Evolutionary conservation across 1,140 invertebrate species (phyloP), one percentile per base, ranked within the genome.

Genomic region (Drosophila trapezifrons): DNA sequence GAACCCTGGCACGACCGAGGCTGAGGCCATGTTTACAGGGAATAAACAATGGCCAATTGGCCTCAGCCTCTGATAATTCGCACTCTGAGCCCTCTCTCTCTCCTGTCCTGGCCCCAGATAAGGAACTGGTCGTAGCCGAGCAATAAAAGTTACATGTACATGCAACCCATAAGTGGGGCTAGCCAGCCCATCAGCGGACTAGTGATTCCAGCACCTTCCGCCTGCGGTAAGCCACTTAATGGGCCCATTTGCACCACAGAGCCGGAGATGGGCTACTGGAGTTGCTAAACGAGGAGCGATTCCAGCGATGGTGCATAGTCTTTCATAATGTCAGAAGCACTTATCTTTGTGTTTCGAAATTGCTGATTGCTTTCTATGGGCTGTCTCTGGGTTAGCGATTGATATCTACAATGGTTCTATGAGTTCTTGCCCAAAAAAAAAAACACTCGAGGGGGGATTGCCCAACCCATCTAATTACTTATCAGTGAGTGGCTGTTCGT

Each of bases 41-140:
- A 51, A 55, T 62, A 71, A 83, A 55, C 52, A 76, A 79, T 66
- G 63, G 76, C 69, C 60, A 82, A 81, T 80, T 76, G 56, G 46
- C 57, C 58, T 27, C 45, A 37, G 54, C 6, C 15, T 4, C 46
- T 37, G 57, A 55, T 43, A 58, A 58, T 65, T 60, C 70, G 78
- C 66, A 76, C 54, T 49, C 54, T 55, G 40, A 55, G 63, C 45
- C 20, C 37, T 13, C 22, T 29, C 58, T 4, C 8, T 10, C 38
- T 17, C 45, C 43, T 56, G 52, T 43, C 51, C 42, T 57, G 29
- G 20, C 52, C 35, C 52, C 37, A 71, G 76, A 72, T 78, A 78
- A 78, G 65, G 49, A 65, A 60, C 55, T 46, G 63, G 71, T 63
- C 49, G 56, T 51, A 69, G 43, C 43, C 35, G 45, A 46, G 69